Evolutionary conservation across 2,797 vertebrate genomes (phyloP), one percentile per base, ranked within the genome.

Genomic region (Megalops cyprinoides): DNA sequence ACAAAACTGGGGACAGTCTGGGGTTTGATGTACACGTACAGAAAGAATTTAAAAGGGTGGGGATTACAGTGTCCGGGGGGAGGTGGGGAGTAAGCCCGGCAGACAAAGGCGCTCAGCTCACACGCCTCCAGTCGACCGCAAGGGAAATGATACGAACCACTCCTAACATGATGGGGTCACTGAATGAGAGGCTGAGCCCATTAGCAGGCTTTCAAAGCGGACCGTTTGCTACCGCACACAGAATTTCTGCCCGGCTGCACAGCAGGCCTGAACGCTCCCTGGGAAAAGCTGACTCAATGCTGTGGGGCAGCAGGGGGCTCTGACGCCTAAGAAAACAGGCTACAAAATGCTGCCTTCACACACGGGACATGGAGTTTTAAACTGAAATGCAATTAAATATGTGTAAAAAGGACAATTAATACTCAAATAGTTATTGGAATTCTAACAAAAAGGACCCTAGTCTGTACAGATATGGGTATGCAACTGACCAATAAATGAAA

Each of bases 171-270:
- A 86, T 79, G 80, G 73, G 9, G n/a, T n/a, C 85, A 87, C 85
- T 91, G 89, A 91, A 86, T 89, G 91, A 88, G 90, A 85, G 87
- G 91, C 89, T 93, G 88, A 90, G 89, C 88, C 89, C 89, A 91
- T 90, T 92, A 90, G 92, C 77, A 76, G 81, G 82, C 86, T 91
- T 91, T 92, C 89, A 92, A 93, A 92, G 93, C 89, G 80, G 0
- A 85, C 84, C 83, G 71, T 88, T 91, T 88, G 90, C 92, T 83
- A 92, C 90, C 92, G 90, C 90, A 91, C 83, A 93, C 91, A 92
- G 90, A 92, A 88, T 93, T 93, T 94, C 92, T 95, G 93, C 92
- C 87, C 92, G 92, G 91, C 82, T 87, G 92, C 91, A 90, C 87
- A 87, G 87, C 88, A 89, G 88, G 88, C 87, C 89, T 86, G 77